Conservation (phyloP, 23 tunicate species). For the Aplidium turbinatum region DNA sequence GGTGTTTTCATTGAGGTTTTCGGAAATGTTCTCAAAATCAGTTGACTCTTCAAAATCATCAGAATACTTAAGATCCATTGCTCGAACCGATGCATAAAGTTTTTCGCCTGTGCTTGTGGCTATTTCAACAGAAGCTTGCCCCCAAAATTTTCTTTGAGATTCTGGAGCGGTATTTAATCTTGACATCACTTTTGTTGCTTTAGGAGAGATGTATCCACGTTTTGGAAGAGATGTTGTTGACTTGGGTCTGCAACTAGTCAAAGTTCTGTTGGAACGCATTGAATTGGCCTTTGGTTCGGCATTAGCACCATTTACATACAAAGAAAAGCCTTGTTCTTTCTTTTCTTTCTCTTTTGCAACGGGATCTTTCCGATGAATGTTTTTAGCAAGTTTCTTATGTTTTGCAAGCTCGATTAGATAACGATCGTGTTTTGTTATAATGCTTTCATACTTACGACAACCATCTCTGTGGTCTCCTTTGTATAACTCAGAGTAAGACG, state of each 20-base stretch:
- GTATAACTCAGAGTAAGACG: not conserved
- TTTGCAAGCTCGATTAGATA: constrained; percentile 69
- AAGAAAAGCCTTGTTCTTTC: constrained; percentile 69
- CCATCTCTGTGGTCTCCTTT: not conserved
- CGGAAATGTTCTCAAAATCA: constrained; percentile 28
- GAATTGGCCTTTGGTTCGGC: constrained; percentile 12
- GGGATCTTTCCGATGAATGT: constrained; percentile 24
- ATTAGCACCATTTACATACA: constrained; percentile 97
- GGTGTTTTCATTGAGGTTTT: not conserved
- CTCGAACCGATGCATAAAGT: constrained; percentile 12
- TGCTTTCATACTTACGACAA: not conserved
- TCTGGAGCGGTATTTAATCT: constrained; percentile 22
- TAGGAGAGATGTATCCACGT: not conserved
- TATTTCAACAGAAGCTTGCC: constrained; percentile 56
- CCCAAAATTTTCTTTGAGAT: constrained; percentile 50
- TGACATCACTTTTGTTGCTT: not conserved
- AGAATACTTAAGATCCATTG: constrained; percentile 23
- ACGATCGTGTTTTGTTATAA: constrained; percentile 50
- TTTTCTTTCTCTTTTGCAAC: constrained; percentile 60
- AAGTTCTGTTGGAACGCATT: not conserved
- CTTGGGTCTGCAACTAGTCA: not conserved
- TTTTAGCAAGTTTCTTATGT: constrained; percentile 49
- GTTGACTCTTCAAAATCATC: constrained; percentile 57
- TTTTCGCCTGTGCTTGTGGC: constrained; percentile 30
- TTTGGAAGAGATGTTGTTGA: not conserved